Evolutionary conservation across 35 echinoderm and acorn worm species (phyloP), one percentile per base, ranked within the genome.

Genomic region (Ptychodera flava): DNA sequence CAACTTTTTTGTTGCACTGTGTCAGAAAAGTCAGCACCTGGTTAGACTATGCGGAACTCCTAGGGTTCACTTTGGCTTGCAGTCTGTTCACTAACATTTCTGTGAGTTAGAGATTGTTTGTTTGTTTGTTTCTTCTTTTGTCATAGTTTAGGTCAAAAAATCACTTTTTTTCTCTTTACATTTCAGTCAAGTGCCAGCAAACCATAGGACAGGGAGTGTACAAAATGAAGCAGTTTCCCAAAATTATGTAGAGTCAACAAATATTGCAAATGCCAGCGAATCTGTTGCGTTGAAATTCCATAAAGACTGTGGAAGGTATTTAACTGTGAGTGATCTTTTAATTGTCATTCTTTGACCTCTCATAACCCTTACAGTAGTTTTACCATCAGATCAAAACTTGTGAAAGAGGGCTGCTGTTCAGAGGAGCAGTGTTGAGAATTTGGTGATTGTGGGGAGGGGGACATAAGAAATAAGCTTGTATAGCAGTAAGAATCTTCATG

Each of bases 301-400:
- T 38, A 16, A 33, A 76, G 85, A 52, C 14, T 86, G 85, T 31
- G 94, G 94, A 0, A 89, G 94, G 77, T 75, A 92, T 78, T 78
- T 95, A 28, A 88, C 88, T 80, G 94, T 95, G 87, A 92, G 85
- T 81, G 33, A 52, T 33, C 38, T 38, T 28, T 22, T 28, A 0
- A 31, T 0, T 85, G 33, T 28, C 12, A 31, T 31, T 16, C 29
- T 76, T 28, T 85, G 10, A 28, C 0, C 31, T 27, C 30, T 33
- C 28, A 85, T 78, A 16, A 0, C 52, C 31, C 52, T 78, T 0
- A 28, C 12, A 78, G n/a, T 10, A 33, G 22, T 16, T 37, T 14
- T 37, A 15, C 35, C 12, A 35, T 34, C 2, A 37, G 10, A 16
- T 16, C 15, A 85, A 38, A 22, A 6, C 16, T 14, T 16, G 31